Conservation (phyloP, 2,888 invertebrate genomes). For the Hemicrepidius hirtus region DNA sequence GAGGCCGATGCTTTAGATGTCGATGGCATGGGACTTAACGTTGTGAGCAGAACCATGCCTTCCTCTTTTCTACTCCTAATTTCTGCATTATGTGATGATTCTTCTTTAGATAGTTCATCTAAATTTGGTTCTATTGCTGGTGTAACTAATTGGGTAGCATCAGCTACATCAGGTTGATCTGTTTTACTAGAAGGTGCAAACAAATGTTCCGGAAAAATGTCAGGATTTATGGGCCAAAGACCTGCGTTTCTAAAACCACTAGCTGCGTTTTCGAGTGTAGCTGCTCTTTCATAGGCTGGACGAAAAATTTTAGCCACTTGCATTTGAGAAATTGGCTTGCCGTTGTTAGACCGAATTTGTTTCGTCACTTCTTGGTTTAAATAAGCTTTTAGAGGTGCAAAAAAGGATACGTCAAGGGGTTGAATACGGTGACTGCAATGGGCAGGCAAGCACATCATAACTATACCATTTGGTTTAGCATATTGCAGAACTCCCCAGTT, state of each 20-base stretch:
- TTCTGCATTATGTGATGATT: too few relatives aligned
- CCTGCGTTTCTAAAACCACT: constrained; percentile 40
- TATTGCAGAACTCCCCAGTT: constrained; percentile 42
- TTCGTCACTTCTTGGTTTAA: constrained; percentile 40
- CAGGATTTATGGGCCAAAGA: constrained; percentile 36
- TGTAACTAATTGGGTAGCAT: constrained; percentile 28
- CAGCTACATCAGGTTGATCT: constrained; percentile 28
- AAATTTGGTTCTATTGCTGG: not conserved
- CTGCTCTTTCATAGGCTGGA: constrained; percentile 42
- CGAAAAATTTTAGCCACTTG: constrained; percentile 29
- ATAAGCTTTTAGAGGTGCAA: too few relatives aligned
- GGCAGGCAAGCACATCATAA: too few relatives aligned
- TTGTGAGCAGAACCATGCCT: too few relatives aligned
- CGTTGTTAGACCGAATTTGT: not conserved
- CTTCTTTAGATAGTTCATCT: not conserved
- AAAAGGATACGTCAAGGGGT: not conserved
- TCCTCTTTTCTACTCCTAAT: too few relatives aligned
- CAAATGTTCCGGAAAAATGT: constrained; percentile 36
- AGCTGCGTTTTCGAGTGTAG: constrained; percentile 29
- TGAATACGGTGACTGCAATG: too few relatives aligned
- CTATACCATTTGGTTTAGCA: constrained; percentile 56
- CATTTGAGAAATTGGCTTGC: not conserved
- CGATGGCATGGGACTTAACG: too few relatives aligned
- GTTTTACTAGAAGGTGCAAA: constrained; percentile 35
- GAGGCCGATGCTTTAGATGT: too few relatives aligned